A percentile compares a stretch with the other conserved stretches of the same genome.
Evolutionary conservation across 2,888 invertebrate species (phyloP).

Genomic region (Folsomia manolachei): DNA sequence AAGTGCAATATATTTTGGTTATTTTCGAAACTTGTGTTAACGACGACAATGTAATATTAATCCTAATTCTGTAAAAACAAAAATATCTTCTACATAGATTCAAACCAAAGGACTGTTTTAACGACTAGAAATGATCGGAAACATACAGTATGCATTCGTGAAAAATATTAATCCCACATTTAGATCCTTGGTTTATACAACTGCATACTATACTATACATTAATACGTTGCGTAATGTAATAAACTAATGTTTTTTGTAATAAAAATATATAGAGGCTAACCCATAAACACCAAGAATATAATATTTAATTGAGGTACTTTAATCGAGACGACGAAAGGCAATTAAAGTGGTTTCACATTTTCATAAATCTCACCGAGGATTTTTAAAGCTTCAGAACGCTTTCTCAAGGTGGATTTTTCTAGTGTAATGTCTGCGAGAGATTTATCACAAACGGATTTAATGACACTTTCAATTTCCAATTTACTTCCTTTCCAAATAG

Average conservation of each 20-base stretch:
- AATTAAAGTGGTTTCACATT: conserved; percentile 41
- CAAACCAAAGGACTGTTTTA: no score
- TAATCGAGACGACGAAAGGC: conserved; percentile 17
- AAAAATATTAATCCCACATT: no score
- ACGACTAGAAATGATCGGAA: no score
- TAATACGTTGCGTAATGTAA: neutral
- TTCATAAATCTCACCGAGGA: conserved; percentile 49
- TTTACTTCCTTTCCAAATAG: conserved; percentile 50
- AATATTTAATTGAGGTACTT: neutral
- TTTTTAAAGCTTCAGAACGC: conserved; percentile 48
- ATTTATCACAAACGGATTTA: conserved; percentile 47
- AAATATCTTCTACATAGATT: no score
- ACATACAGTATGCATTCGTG: no score
- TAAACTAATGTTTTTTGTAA: conserved; percentile 6
- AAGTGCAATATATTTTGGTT: no score
- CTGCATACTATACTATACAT: no score
- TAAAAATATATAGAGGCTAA: conserved; percentile 2
- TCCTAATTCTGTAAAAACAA: no score
- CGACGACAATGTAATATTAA: no score
- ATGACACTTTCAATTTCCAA: conserved; percentile 47
- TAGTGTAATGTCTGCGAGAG: conserved; percentile 34
- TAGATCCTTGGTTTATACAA: no score
- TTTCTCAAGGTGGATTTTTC: conserved; percentile 38
- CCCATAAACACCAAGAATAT: neutral
- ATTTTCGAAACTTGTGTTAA: no score